phyloP scores from a whole-genome alignment of 2,888 invertebrate species.

The Tinea trinotella region DNA sequence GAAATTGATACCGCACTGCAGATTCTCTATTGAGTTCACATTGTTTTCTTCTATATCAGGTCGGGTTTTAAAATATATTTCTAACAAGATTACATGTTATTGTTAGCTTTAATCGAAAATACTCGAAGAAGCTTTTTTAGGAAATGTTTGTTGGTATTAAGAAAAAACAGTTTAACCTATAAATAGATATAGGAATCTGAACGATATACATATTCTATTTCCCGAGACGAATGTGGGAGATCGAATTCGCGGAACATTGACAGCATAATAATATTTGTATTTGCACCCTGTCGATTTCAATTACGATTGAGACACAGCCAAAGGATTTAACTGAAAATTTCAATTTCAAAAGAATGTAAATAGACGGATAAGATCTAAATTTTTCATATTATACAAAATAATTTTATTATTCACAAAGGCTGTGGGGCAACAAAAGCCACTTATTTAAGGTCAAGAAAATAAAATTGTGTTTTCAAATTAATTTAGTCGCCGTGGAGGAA shows the following conservation, averaged over 20 bases:
- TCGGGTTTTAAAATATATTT: background rate
- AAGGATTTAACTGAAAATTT: slow-evolving; percentile 3
- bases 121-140: background rate
- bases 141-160: too few relatives aligned
- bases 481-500: too few relatives aligned
- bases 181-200: too few relatives aligned
- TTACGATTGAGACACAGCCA: slow-evolving; percentile 4
- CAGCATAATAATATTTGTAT: slow-evolving; percentile 21
- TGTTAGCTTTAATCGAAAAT: background rate
- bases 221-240: slow-evolving; percentile 20
- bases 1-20: slow-evolving; percentile 4
- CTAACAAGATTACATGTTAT: too few relatives aligned
- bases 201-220: slow-evolving; percentile 23
- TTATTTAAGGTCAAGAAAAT: too few relatives aligned
- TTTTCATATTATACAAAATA: too few relatives aligned
- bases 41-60: background rate
- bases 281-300: slow-evolving; percentile 20
- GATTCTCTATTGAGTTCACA: background rate
- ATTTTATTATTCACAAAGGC: too few relatives aligned
- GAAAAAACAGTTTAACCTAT: too few relatives aligned
- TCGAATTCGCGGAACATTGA: slow-evolving; percentile 17
- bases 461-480: too few relatives aligned
- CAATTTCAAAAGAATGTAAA: too few relatives aligned
- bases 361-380: too few relatives aligned
- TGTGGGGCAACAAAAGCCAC: too few relatives aligned